Base-by-base conservation (phyloP, 2,797 vertebrate genomes). In the Nannoperca obscura region DNA sequence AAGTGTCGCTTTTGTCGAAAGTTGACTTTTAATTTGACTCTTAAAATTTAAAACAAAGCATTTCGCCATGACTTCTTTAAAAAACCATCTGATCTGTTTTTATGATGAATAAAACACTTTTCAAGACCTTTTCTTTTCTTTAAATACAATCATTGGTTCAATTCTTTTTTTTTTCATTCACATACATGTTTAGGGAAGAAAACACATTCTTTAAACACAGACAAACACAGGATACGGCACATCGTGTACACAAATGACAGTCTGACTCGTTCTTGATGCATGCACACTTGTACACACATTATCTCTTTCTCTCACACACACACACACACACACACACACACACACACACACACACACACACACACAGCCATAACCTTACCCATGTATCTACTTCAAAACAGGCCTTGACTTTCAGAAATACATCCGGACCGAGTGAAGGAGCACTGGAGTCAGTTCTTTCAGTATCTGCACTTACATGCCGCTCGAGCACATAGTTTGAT, bases 71-170 rank as follows among this genome's bases (percentile, higher is more conserved):
- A 70, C 58, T 62, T 79, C 55, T 55, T 22, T 72, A 17, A 20
- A 30, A 44, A 34, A 38, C 54, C 40, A 13, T 19, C 55, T 44
- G 34, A 14, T 49, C 50, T 66, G 55, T 74, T 50, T 88, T 62
- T 61, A 65, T 54, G 62, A 54, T 42, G 47, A 75, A 53, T 76
- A 22, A 54, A 80, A 44, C 53, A 54, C 53, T 72, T 71, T 80
- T 81, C 36, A 76, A 74, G 55, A 81, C n/a, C 40, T 49, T 40
- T 60, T 59, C 52, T 66, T 82, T 49, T 59, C 65, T 84, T 87
- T 79, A 84, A 87, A 91, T 92, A 93, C 89, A 94, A 93, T 92
- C 89, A 89, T 72, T 82, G 76, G 80, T 84, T 93, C 71, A 74
- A 76, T 82, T 55, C 13, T n/a, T n/a, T 73, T 82, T 74, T 76